Percentiles rank a stretch among this genome's conserved stretches.
Evolutionary conservation across 2,888 invertebrate species (phyloP).

Genomic region (Cantharis rustica): DNA sequence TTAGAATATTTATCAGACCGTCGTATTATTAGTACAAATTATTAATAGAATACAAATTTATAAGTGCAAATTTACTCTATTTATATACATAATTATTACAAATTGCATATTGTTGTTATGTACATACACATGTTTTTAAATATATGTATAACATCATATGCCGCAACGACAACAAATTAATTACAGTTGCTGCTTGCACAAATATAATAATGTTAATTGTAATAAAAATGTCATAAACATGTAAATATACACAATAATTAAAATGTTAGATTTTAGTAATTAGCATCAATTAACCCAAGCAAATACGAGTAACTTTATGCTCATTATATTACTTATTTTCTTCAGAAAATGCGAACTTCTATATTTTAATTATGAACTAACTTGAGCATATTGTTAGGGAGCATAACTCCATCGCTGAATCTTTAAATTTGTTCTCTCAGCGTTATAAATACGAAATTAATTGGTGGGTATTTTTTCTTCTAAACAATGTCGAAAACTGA

Average conservation of each 20-base stretch:
- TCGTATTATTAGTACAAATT: too few relatives aligned
- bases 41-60: too few relatives aligned
- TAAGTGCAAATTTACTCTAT: neutral
- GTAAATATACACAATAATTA: neutral
- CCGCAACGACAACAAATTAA: neutral
- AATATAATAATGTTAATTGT: neutral
- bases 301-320: neutral
- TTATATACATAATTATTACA: neutral
- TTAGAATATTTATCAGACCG: too few relatives aligned
- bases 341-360: neutral
- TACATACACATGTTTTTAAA: neutral
- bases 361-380: neutral
- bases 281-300: neutral
- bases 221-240: neutral
- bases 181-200: neutral
- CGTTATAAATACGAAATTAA: neutral
- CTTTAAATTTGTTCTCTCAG: neutral
- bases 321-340: neutral
- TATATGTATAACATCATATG: neutral
- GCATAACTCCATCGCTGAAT: neutral
- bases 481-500: neutral
- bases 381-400: neutral
- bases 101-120: neutral
- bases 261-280: neutral
- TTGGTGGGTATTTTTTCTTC: neutral